phyloP scores from a whole-genome alignment of 2,797 vertebrate genomes.

The Esox masquinongy region DNA sequence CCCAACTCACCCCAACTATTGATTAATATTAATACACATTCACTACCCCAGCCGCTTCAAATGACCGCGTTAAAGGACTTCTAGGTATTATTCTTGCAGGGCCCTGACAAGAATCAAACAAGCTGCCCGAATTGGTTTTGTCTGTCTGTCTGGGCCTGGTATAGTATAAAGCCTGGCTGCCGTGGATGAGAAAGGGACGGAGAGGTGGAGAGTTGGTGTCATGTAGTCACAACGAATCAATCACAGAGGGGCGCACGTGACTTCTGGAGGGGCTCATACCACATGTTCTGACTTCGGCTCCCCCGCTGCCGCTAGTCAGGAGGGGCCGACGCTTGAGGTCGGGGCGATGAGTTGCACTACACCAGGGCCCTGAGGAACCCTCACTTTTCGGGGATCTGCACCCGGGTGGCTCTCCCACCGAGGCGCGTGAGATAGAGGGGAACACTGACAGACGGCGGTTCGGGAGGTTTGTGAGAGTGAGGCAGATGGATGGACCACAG shows the following conservation, averaged over 20 bases:
- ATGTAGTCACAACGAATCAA: constrained; percentile 63
- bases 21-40: constrained; percentile 77
- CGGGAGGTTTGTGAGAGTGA: neutral
- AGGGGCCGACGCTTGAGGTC: constrained; percentile 37
- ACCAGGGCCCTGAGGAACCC: constrained; percentile 39
- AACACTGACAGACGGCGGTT: neutral
- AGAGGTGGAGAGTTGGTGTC: constrained; percentile 45
- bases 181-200: constrained; percentile 31
- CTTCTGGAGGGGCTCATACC: constrained; percentile 4
- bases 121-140: constrained; percentile 54
- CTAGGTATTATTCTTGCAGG: constrained; percentile 71
- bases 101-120: constrained; percentile 66
- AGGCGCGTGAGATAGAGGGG: constrained; percentile 24
- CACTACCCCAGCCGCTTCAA: constrained; percentile 73
- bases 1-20: constrained; percentile 59
- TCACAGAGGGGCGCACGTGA: constrained; percentile 39
- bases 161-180: constrained; percentile 57
- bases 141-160: constrained; percentile 46
- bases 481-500: neutral
- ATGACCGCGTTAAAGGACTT: constrained; percentile 76
- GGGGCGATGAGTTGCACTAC: constrained; percentile 45
- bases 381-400: constrained; percentile 53
- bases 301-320: constrained; percentile 15
- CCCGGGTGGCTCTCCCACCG: constrained; percentile 42
- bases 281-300: constrained; percentile 3